Evolutionary conservation across 2,797 vertebrate species (phyloP).

Genomic region (Halcyon chelicuti): DNA sequence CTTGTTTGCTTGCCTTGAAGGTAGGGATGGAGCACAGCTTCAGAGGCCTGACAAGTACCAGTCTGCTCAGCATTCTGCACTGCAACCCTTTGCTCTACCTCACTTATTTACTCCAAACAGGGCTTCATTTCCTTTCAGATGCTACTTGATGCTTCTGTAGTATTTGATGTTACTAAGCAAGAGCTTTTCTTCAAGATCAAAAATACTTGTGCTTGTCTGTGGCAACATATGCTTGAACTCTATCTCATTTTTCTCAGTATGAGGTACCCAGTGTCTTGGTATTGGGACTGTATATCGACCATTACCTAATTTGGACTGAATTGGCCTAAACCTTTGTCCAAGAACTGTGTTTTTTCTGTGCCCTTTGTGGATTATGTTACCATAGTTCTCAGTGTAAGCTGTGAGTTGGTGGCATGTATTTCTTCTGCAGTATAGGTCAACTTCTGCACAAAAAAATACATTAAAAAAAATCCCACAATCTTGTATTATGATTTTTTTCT

Average conservation of each 20-base stretch:
- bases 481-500: not conserved
- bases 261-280: not conserved
- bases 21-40: not conserved
- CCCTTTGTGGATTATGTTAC: not conserved
- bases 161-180: constrained; percentile 32
- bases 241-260: constrained; percentile 28
- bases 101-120: not conserved
- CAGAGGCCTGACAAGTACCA: constrained; percentile 15
- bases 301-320: constrained; percentile 32
- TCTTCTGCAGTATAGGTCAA: not conserved
- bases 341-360: not conserved
- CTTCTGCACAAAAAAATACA: not conserved
- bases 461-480: not conserved
- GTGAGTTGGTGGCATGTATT: not conserved
- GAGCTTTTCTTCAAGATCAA: constrained; percentile 41
- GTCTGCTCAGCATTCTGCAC: constrained; percentile 14
- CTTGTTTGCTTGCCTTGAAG: constrained; percentile 7
- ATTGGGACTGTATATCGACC: constrained; percentile 25
- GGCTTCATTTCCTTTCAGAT: not conserved
- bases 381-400: not conserved
- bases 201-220: constrained; percentile 44
- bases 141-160: constrained; percentile 30
- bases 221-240: not conserved
- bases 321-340: constrained; percentile 19
- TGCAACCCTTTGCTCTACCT: constrained; percentile 3